A percentile compares a stretch with the other conserved stretches of the same genome.
These are phyloP conservation scores for Erythrocercus mccallii DNA, from an alignment of 2,113 vertebrate species.

Conservation along the genomic window DNA sequence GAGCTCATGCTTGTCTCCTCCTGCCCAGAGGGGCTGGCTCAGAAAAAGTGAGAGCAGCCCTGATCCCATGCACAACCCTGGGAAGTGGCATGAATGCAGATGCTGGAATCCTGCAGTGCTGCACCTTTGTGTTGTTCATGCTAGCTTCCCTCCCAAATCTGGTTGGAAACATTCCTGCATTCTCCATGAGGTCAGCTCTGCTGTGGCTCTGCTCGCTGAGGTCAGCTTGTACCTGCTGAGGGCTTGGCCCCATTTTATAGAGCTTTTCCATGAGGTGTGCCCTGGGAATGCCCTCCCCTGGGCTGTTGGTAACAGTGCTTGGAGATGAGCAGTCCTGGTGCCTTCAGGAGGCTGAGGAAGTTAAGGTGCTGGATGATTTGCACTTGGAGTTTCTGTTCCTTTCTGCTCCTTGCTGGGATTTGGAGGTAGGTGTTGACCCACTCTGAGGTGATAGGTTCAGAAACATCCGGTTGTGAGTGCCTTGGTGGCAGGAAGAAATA, in stretches of 20 bases:
- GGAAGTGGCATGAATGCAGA: accelerated
- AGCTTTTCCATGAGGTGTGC: background rate
- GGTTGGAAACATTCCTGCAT: background rate
- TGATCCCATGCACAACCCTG: accelerated
- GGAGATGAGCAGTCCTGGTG: background rate
- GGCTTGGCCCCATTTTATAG: background rate
- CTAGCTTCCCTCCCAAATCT: background rate
- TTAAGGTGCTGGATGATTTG: background rate
- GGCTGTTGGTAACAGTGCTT: background rate
- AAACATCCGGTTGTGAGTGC: background rate
- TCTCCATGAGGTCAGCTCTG: background rate
- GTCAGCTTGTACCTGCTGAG: background rate
- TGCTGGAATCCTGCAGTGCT: background rate
- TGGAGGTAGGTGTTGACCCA: background rate
- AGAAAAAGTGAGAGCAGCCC: background rate
- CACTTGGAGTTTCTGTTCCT: background rate
- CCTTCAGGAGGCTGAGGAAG: background rate
- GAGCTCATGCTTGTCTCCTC: background rate
- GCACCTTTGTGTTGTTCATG: background rate
- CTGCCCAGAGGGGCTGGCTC: background rate
- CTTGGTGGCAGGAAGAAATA: background rate
- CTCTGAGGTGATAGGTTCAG: background rate
- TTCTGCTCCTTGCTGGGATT: background rate
- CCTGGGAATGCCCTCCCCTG: background rate
- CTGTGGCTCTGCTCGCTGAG: background rate